Evolutionary conservation across 2,888 invertebrate genomes (phyloP), one percentile per base, ranked within the genome.

Genomic region (Odontocolon sp.): DNA sequence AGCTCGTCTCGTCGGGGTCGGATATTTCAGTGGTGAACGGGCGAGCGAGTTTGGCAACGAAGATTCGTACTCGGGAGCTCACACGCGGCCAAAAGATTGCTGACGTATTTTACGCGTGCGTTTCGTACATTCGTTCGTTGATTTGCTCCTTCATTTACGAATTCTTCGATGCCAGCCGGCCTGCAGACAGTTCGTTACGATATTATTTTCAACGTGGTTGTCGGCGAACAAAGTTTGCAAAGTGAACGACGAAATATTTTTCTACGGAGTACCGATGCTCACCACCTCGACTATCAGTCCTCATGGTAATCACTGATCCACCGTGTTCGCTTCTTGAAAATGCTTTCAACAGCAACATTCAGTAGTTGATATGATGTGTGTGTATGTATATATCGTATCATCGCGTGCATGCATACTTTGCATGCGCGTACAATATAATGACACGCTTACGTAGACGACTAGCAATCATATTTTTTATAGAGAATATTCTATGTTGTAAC

Each of bases 161-260:
- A 42, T 21, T 47, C 67, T 14, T 16, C n/a, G 40, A n/a, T 11
- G 11, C 31, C 21, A 4, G 26, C 5, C 28, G n/a, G 1, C 16
- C 26, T n/a, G 2, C 36, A n/a, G 50, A 14, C 47, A 28, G 14
- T 14, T 5, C 31, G 16, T 14, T 33, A 33, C 18, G 8, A 36
- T 26, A 45, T 66, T 59, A 59, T 72, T 72, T 69, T 66, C 66
- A 72, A 66, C 59, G 66, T 42, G 23, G 28, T 16, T 36, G n/a
- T 18, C 11, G 21, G 45, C 38, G 9, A 14, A 31, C 5, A 8
- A 42, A 18, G 42, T 11, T 9, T 36, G 56, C 28, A 42, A 57
- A 56, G 28, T 47, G 5, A 28, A 11, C 11, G 14, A 28, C 26
- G 38, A 14, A 5, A 36, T 31, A 45, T 47, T 56, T 6, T 21